Conservation (phyloP, 2,888 invertebrate genomes). For the Lutraria lutraria region DNA sequence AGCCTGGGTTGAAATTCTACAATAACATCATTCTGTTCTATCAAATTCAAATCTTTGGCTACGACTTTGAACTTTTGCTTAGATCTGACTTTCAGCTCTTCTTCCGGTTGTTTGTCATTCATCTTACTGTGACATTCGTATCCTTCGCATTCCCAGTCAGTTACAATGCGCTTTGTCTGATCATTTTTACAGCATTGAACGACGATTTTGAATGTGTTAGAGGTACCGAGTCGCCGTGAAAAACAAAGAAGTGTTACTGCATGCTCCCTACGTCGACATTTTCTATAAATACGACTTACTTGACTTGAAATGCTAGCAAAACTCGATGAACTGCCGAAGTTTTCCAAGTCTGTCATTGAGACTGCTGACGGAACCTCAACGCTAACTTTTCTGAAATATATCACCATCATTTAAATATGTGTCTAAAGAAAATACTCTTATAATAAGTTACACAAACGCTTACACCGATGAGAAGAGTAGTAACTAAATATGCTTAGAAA, state of each 20-base stretch:
- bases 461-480: too few species aligned
- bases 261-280: conserved; percentile 49
- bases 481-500: too few species aligned
- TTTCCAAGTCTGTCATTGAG: background rate
- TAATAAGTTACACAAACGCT: too few species aligned
- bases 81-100: conserved; percentile 24
- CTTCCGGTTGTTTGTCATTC: background rate
- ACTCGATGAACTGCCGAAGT: conserved; percentile 39
- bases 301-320: conserved; percentile 33
- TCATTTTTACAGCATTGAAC: conserved; percentile 51
- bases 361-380: conserved; percentile 7
- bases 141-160: conserved; percentile 44
- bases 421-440: too few species aligned
- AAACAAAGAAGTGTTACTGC: conserved; percentile 44
- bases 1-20: conserved; percentile 55
- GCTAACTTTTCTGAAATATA: conserved; percentile 49
- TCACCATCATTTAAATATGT: too few species aligned
- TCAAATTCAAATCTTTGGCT: background rate
- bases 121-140: conserved; percentile 39
- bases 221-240: conserved; percentile 50
- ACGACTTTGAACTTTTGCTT: conserved; percentile 41
- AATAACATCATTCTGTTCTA: conserved; percentile 4
- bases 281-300: conserved; percentile 51
- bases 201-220: conserved; percentile 50
- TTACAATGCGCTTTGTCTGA: conserved; percentile 16